phyloP scores from a whole-genome alignment of 2,888 invertebrate genomes.

The Hoplodrina blanda region DNA sequence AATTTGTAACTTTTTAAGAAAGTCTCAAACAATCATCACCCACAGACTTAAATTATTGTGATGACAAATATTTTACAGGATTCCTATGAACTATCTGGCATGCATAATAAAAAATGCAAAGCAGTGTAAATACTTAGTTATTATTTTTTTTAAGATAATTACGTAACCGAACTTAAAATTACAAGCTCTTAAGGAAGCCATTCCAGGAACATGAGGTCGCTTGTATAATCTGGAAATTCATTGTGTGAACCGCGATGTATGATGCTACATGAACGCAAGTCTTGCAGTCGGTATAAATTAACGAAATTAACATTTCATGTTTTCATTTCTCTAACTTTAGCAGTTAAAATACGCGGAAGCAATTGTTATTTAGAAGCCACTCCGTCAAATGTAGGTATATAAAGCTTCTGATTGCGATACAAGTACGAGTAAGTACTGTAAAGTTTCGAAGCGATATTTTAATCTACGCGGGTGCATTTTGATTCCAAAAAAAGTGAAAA shows the following conservation, averaged over 20 bases:
- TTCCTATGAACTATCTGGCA: slow-evolving; percentile 87
- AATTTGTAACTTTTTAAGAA: slow-evolving; percentile 31
- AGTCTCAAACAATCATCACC: slow-evolving; percentile 35
- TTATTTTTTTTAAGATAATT: slow-evolving; percentile 71
- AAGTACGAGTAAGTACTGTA: slow-evolving; percentile 75
- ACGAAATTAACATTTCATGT: slow-evolving; percentile 65
- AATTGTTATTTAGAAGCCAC: slow-evolving; percentile 84
- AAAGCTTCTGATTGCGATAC: slow-evolving; percentile 86
- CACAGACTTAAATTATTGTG: slow-evolving; percentile 44
- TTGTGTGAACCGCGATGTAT: slow-evolving; percentile 84
- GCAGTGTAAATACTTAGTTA: slow-evolving; percentile 85
- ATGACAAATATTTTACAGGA: slow-evolving; percentile 78
- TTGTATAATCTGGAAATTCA: slow-evolving; percentile 80
- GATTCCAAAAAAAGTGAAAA: slow-evolving; percentile 88
- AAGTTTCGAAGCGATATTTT: slow-evolving; percentile 86
- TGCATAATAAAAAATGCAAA: slow-evolving; percentile 90
- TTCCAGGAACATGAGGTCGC: slow-evolving; percentile 85
- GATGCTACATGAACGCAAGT: slow-evolving; percentile 83
- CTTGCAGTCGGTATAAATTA: slow-evolving; percentile 77
- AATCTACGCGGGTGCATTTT: slow-evolving; percentile 89
- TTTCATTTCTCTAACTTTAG: slow-evolving; percentile 81
- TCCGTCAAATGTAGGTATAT: slow-evolving; percentile 80
- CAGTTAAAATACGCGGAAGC: slow-evolving; percentile 86
- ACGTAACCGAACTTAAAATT: slow-evolving; percentile 82
- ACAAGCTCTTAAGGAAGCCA: slow-evolving; percentile 88